Conservation (phyloP, 2,113 vertebrate genomes). For the Oncorhynchus tshawytscha region DNA sequence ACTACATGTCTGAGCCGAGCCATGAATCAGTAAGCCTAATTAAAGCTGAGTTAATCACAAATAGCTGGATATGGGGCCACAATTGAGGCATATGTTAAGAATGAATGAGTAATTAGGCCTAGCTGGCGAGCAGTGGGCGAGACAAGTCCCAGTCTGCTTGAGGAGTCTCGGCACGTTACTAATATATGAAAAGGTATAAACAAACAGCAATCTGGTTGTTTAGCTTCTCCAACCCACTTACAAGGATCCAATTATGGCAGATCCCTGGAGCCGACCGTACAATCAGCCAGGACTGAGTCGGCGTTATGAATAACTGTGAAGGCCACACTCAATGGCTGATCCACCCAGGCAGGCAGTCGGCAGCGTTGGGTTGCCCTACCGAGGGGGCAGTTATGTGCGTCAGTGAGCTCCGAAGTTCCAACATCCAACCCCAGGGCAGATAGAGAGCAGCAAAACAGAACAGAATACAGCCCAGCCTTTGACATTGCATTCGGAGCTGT, state of each 20-base stretch:
- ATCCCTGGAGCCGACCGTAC: conserved; percentile 79
- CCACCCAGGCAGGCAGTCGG: conserved; percentile 49
- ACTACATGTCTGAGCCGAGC: conserved; percentile 55
- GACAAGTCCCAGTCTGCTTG: conserved; percentile 77
- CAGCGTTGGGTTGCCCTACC: conserved; percentile 30
- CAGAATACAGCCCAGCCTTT: conserved; percentile 26
- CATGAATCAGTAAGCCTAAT: conserved; percentile 74
- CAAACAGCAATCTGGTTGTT: conserved; percentile 85
- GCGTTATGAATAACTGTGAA: conserved; percentile 78
- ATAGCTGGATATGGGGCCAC: conserved; percentile 76
- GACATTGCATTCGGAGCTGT: conserved; percentile 42
- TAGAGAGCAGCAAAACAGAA: conserved; percentile 8
- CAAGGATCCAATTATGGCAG: conserved; percentile 84
- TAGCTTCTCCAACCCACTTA: conserved; percentile 83
- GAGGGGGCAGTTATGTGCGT: conserved; percentile 62
- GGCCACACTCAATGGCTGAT: conserved; percentile 69
- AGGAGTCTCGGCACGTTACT: conserved; percentile 79
- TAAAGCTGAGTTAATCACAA: conserved; percentile 80
- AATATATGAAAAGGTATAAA: conserved; percentile 84
- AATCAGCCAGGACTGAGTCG: conserved; percentile 76
- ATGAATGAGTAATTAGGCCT: conserved; percentile 80
- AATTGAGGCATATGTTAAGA: conserved; percentile 82
- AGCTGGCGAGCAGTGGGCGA: conserved; percentile 56
- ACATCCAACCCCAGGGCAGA: conserved; percentile 44
- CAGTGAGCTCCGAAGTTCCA: conserved; percentile 49